A percentile compares a stretch with the other conserved stretches of the same genome.
These are phyloP conservation scores for Nymphalis polychloros DNA, from an alignment of 2,888 invertebrate species.

Conservation along the genomic window DNA sequence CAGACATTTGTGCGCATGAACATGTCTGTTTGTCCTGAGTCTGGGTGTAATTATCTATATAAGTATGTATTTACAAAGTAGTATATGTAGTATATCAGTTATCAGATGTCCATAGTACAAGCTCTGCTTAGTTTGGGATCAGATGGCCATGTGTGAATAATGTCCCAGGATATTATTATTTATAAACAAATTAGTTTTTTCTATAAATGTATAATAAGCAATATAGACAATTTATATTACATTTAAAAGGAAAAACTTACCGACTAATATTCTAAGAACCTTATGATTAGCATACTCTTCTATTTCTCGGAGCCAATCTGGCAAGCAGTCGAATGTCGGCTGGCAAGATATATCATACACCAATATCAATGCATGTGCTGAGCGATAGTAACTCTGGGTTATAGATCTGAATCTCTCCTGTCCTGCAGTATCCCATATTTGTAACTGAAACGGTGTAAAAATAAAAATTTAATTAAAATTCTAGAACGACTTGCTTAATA, in stretches of 20 bases:
- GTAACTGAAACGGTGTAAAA: constrained; percentile 84
- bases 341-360: constrained; percentile 99
- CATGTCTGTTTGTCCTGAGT: no score
- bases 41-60: no score
- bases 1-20: no score
- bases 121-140: no score
- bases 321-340: constrained; percentile 97
- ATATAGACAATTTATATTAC: not conserved
- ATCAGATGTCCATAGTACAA: no score
- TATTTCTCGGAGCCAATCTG: constrained; percentile 98
- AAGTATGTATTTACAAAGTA: no score
- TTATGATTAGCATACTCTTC: constrained; percentile 98
- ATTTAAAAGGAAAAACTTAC: constrained; percentile 75
- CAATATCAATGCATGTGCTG: constrained; percentile 97
- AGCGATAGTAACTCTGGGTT: constrained; percentile 98
- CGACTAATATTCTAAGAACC: constrained; percentile 96
- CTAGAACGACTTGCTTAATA: no score
- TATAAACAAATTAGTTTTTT: no score
- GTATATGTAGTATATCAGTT: no score
- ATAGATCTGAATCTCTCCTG: constrained; percentile 98
- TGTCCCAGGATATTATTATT: no score
- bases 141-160: no score
- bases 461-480: not conserved
- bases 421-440: constrained; percentile 99
- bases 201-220: no score